These are phyloP conservation scores for Drosophila prosaltans DNA, from an alignment of 1,140 invertebrate species.

Conservation along the genomic window DNA sequence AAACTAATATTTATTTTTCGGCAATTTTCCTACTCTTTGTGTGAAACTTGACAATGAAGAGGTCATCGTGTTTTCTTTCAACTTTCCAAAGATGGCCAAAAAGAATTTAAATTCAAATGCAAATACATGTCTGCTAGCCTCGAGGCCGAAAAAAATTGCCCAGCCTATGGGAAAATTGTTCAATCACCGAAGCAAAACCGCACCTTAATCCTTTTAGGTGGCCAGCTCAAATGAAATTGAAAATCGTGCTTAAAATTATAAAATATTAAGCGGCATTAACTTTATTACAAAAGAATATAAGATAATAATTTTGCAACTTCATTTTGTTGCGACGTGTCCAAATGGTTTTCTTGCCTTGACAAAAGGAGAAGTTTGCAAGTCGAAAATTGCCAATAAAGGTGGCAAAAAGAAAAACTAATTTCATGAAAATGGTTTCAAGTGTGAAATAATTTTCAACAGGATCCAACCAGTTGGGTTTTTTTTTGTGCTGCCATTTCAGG, in stretches of 20 bases:
- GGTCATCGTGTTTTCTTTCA: slow-evolving; percentile 28
- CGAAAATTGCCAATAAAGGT: slow-evolving; percentile 27
- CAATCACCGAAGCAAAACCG: slow-evolving; percentile 23
- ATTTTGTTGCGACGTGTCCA: slow-evolving; percentile 60
- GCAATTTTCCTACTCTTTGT: slow-evolving; percentile 49
- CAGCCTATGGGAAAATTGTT: slow-evolving; percentile 20
- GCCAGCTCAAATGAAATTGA: slow-evolving; percentile 43
- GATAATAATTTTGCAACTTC: slow-evolving; percentile 37
- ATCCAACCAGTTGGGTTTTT: slow-evolving; percentile 55
- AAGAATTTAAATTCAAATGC: slow-evolving; percentile 70
- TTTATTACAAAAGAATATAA: slow-evolving; percentile 29
- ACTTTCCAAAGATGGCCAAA: background rate
- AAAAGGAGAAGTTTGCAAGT: slow-evolving; percentile 22
- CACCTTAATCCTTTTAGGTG: background rate
- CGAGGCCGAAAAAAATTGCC: slow-evolving; percentile 12
- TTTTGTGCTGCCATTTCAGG: slow-evolving; percentile 27
- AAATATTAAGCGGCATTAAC: slow-evolving; percentile 72
- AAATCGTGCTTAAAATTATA: slow-evolving; percentile 73
- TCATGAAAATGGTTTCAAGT: slow-evolving; percentile 74
- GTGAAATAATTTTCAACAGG: slow-evolving; percentile 71
- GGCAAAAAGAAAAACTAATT: slow-evolving; percentile 73
- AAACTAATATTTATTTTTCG: slow-evolving; percentile 57
- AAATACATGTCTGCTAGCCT: slow-evolving; percentile 68
- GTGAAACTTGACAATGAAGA: slow-evolving; percentile 22
- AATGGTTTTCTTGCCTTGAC: slow-evolving; percentile 49